Conservation (phyloP, 2,888 invertebrate genomes). For the Leucophenga montana region DNA sequence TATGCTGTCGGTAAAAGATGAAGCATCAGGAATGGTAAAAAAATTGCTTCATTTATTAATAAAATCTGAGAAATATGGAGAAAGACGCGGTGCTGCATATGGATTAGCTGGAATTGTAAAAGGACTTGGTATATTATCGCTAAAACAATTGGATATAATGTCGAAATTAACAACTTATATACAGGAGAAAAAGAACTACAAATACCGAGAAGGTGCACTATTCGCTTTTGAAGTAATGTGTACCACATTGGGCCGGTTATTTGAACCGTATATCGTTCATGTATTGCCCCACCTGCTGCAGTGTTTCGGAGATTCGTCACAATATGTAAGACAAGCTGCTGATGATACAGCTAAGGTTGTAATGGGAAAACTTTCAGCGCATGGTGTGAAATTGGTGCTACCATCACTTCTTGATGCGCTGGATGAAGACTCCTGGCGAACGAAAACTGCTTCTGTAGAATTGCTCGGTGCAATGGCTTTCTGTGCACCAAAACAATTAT, state of each 20-base stretch:
- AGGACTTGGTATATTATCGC: slow-evolving; percentile 94
- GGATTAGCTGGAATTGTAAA: slow-evolving; percentile 97
- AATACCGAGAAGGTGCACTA: slow-evolving; percentile 94
- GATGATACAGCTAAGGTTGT: slow-evolving; percentile 97
- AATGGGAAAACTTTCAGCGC: slow-evolving; percentile 94
- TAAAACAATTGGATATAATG: slow-evolving; percentile 97
- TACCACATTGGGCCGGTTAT: slow-evolving; percentile 89
- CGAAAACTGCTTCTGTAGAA: slow-evolving; percentile 97
- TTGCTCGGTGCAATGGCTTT: slow-evolving; percentile 98
- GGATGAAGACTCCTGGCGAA: slow-evolving; percentile 99
- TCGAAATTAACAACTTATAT: slow-evolving; percentile 92
- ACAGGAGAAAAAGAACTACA: slow-evolving; percentile 96
- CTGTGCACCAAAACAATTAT: slow-evolving; percentile 98
- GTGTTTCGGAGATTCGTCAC: slow-evolving; percentile 96
- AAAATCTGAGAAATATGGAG: slow-evolving; percentile 92
- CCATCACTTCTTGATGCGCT: slow-evolving; percentile 94
- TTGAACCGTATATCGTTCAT: slow-evolving; percentile 99
- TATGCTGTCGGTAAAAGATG: slow-evolving; percentile 92
- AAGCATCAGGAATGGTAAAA: slow-evolving; percentile 90
- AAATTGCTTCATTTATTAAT: slow-evolving; percentile 89
- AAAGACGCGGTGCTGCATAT: slow-evolving; percentile 92
- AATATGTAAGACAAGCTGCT: slow-evolving; percentile 95
- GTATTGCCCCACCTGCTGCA: slow-evolving; percentile 94
- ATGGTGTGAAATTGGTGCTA: slow-evolving; percentile 97
- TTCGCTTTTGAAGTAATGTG: slow-evolving; percentile 99